These are phyloP conservation scores for Pyrrhia umbra DNA, from an alignment of 2,888 invertebrate species.

Conservation along the genomic window DNA sequence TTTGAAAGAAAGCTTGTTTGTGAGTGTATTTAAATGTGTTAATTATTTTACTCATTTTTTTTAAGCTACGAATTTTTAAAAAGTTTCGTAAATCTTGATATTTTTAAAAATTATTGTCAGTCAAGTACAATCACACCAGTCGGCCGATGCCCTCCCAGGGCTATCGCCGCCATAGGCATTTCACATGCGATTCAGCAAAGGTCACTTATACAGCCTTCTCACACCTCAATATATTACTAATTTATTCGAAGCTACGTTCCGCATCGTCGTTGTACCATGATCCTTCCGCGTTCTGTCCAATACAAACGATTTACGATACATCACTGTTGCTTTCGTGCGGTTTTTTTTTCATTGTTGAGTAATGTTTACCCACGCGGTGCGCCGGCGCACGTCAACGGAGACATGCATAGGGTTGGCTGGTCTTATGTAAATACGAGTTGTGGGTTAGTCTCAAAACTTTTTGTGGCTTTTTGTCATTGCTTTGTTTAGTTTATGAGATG, in stretches of 20 bases:
- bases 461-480: too few relatives aligned
- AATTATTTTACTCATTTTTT: slow-evolving; percentile 1
- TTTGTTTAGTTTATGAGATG: too few relatives aligned
- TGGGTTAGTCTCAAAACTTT: background rate
- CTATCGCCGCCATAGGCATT: slow-evolving; percentile 42
- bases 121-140: slow-evolving; percentile 10
- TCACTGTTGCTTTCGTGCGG: slow-evolving; percentile 82
- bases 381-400: slow-evolving; percentile 67
- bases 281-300: slow-evolving; percentile 74
- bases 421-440: slow-evolving; percentile 25
- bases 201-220: slow-evolving; percentile 55
- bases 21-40: slow-evolving; percentile 41
- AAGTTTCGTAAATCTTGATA: too few relatives aligned
- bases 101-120: too few relatives aligned
- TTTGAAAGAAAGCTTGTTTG: slow-evolving; percentile 17
- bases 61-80: too few relatives aligned
- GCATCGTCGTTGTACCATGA: slow-evolving; percentile 65
- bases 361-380: slow-evolving; percentile 79
- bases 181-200: slow-evolving; percentile 44
- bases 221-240: slow-evolving; percentile 63
- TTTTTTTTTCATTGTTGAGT: slow-evolving; percentile 78
- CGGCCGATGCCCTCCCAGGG: slow-evolving; percentile 27
- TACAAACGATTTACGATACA: slow-evolving; percentile 73
- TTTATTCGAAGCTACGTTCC: slow-evolving; percentile 72
- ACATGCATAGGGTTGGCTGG: slow-evolving; percentile 43